Percentiles rank a stretch among this genome's conserved stretches.
These are phyloP conservation scores for Andrena cerasifolii DNA, from an alignment of 1,140 invertebrate genomes.

Conservation along the genomic window DNA sequence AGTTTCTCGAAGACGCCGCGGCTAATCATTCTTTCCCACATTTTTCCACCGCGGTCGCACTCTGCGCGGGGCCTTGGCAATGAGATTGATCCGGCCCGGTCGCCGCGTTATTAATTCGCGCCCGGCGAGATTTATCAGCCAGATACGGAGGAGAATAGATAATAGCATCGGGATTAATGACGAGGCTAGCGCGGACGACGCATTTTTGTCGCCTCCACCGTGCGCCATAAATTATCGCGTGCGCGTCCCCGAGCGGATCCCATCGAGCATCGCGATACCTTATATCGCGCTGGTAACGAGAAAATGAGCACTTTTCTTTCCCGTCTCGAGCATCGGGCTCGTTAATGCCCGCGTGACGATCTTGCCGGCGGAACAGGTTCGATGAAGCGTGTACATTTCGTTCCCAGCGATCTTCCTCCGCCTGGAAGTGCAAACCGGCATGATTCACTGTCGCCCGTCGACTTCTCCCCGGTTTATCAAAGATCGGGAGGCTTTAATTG, in stretches of 20 bases:
- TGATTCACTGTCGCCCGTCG: no score
- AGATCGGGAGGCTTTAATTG: no score
- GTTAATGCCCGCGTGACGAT: neutral
- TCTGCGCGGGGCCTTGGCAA: constrained; percentile 48
- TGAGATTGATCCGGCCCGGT: constrained; percentile 49
- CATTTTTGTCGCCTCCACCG: constrained; percentile 27
- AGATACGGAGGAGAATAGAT: constrained; percentile 2
- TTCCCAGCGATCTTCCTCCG: neutral
- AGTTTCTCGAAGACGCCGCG: constrained; percentile 32
- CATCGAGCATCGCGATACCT: neutral
- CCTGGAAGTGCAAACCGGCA: neutral
- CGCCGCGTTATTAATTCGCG: constrained; percentile 47
- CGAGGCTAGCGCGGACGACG: constrained; percentile 33
- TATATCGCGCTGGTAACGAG: constrained; percentile 5
- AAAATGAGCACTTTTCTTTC: constrained; percentile 2
- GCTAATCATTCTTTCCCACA: constrained; percentile 19
- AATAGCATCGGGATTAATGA: constrained; percentile 41
- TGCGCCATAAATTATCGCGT: constrained; percentile 41
- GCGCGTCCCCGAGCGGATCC: neutral
- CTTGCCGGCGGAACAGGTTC: neutral
- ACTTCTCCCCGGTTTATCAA: no score
- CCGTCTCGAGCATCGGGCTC: neutral
- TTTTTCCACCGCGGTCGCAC: neutral
- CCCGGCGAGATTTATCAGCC: constrained; percentile 50
- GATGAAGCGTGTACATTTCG: neutral